A percentile compares a stretch with the other conserved stretches of the same genome.
Conservation (phyloP, 2,888 invertebrate species). For the Dolichomitus sp. region DNA sequence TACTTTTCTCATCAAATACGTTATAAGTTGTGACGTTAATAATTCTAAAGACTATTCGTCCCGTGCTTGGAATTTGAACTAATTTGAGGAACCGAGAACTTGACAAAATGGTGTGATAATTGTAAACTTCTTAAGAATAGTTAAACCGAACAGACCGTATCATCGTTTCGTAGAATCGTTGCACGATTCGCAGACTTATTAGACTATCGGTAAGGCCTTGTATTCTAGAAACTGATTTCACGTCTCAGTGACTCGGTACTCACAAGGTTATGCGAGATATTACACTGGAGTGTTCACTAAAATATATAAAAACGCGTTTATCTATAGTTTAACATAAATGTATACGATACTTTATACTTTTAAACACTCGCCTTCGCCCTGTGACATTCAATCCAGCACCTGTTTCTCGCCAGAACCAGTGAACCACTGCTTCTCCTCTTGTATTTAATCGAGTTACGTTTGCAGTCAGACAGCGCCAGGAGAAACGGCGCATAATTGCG, state of each 20-base stretch:
- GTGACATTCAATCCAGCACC: constrained; percentile 7
- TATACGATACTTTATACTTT: background rate
- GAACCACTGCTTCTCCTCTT: background rate
- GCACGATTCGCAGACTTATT: background rate
- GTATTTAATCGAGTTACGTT: constrained; percentile 24
- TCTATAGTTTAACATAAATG: background rate
- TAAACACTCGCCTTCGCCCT: constrained; percentile 4
- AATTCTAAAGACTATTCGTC: too few species aligned
- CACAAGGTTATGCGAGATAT: constrained; percentile 1
- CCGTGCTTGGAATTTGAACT: too few species aligned
- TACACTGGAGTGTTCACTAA: background rate
- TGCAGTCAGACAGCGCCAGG: background rate
- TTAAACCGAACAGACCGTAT: background rate
- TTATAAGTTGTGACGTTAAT: too few species aligned
- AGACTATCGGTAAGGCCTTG: background rate
- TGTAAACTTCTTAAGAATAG: background rate
- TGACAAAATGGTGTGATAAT: background rate
- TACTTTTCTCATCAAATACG: too few species aligned
- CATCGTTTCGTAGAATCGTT: constrained; percentile 1
- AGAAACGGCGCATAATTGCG: constrained; percentile 6
- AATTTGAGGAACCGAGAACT: background rate
- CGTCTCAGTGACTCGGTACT: background rate
- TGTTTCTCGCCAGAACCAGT: background rate
- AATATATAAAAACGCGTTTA: background rate
- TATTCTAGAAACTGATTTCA: constrained; percentile 5